Percentiles rank a stretch among this genome's conserved stretches.
Evolutionary conservation across 2,888 invertebrate genomes (phyloP).

Genomic region (Xylocampa areola): DNA sequence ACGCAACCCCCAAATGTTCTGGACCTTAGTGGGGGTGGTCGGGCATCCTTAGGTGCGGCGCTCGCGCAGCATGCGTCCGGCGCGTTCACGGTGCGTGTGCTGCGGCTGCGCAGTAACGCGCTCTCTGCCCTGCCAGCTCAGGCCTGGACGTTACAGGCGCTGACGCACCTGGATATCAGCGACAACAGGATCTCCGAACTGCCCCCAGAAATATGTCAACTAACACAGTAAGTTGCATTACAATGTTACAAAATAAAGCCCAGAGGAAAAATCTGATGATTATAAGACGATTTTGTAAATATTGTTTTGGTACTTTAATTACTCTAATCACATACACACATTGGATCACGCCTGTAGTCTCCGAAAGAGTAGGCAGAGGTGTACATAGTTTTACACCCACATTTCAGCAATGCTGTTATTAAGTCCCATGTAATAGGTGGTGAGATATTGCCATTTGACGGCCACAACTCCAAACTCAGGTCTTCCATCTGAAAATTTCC

Average conservation of each 20-base stretch:
- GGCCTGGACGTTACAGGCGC: conserved; percentile 89
- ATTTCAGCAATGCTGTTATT: too few species aligned
- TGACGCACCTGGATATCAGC: conserved; percentile 92
- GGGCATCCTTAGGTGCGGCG: conserved; percentile 74
- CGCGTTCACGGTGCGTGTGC: conserved; percentile 79
- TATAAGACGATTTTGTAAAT: too few species aligned
- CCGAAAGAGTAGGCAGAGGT: too few species aligned
- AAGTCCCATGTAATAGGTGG: too few species aligned
- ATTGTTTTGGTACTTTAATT: too few species aligned
- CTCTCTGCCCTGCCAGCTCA: conserved; percentile 90
- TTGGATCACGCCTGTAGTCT: too few species aligned
- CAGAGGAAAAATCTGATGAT: too few species aligned
- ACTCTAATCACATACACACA: too few species aligned
- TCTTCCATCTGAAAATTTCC: too few species aligned
- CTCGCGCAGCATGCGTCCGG: conserved; percentile 76
- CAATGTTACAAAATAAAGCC: not conserved
- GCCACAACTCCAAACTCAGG: too few species aligned
- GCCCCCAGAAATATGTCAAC: conserved; percentile 90
- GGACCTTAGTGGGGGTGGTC: conserved; percentile 82
- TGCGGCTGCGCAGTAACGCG: conserved; percentile 85
- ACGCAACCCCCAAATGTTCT: conserved; percentile 84
- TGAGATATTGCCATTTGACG: too few species aligned
- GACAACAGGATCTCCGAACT: conserved; percentile 91
- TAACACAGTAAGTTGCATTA: conserved; percentile 78
- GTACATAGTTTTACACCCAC: too few species aligned